Evolutionary conservation across 2,797 vertebrate species (phyloP).

Genomic region (Malurus leucopterus): DNA sequence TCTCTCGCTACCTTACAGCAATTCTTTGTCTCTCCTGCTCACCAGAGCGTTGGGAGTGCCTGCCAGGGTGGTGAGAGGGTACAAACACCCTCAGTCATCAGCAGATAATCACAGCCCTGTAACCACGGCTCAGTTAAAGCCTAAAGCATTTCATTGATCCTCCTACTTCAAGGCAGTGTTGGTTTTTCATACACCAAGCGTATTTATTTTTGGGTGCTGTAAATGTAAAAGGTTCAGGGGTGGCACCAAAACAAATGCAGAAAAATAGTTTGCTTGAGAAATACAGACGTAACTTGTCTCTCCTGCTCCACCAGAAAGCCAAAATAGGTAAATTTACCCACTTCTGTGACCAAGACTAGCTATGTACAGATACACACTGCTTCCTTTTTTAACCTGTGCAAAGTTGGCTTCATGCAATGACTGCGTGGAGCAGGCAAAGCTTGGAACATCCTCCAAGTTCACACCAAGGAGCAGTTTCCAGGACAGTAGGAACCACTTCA

Average conservation of each 20-base stretch:
- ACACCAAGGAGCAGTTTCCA: neutral
- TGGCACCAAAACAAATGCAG: neutral
- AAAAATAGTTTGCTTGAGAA: neutral
- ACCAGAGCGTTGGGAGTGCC: neutral
- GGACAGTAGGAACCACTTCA: neutral
- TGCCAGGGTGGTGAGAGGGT: neutral
- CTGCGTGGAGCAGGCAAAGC: neutral
- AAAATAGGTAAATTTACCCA: neutral
- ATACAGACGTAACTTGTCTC: neutral
- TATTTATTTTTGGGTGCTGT: neutral
- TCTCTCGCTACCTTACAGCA: neutral
- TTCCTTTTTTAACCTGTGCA: neutral
- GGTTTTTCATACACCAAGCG: neutral
- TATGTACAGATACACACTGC: neutral
- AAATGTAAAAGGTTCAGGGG: neutral
- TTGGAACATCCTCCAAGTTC: neutral
- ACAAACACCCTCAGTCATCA: neutral
- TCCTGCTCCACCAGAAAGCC: neutral
- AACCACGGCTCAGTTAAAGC: neutral
- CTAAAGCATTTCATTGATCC: neutral
- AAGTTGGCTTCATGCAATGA: neutral
- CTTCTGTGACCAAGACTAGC: neutral
- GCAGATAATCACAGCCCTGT: neutral
- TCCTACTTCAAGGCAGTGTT: neutral
- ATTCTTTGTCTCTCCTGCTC: neutral